Conservation (phyloP, 2,888 invertebrate genomes). For the Hermaeophaga mercurialis region DNA sequence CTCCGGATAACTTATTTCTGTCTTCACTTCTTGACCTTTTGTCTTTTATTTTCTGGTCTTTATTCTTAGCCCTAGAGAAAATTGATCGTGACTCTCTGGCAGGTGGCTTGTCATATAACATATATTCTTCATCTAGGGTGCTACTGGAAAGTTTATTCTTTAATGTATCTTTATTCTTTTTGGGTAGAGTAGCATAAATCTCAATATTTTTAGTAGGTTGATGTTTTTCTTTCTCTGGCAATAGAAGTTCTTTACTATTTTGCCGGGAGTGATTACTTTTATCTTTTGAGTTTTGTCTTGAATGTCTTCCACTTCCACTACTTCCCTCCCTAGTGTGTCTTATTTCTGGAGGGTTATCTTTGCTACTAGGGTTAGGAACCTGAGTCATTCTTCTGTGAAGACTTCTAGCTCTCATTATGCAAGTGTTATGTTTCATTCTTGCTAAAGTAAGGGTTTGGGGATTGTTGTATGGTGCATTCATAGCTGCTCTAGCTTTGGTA, state of each 20-base stretch:
- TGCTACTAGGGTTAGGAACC: conserved; percentile 56
- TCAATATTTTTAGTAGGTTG: conserved; percentile 72
- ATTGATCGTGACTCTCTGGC: conserved; percentile 72
- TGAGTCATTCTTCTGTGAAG: conserved; percentile 81
- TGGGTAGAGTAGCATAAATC: conserved; percentile 89
- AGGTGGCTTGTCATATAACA: conserved; percentile 69
- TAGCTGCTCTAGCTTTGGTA: conserved; percentile 84
- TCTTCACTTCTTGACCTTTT: conserved; percentile 86
- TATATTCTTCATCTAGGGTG: conserved; percentile 72
- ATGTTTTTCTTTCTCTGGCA: conserved; percentile 52
- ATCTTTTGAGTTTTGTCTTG: conserved; percentile 73
- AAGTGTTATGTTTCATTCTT: conserved; percentile 92
- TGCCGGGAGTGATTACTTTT: conserved; percentile 69
- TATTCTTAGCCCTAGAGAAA: conserved; percentile 70
- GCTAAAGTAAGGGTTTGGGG: conserved; percentile 89
- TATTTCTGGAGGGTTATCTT: conserved; percentile 64
- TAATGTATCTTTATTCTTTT: conserved; percentile 73
- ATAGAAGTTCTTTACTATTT: conserved; percentile 66
- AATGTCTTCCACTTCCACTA: conserved; percentile 72
- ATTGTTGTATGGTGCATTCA: conserved; percentile 93
- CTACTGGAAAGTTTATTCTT: conserved; percentile 67
- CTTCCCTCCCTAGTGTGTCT: conserved; percentile 77
- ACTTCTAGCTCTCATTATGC: conserved; percentile 88
- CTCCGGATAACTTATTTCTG: conserved; percentile 76
- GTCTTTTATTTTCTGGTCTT: conserved; percentile 72